A percentile compares a stretch with the other conserved stretches of the same genome.
Evolutionary conservation across 2,797 vertebrate species (phyloP).

Genomic region (Adelosebastes latens): DNA sequence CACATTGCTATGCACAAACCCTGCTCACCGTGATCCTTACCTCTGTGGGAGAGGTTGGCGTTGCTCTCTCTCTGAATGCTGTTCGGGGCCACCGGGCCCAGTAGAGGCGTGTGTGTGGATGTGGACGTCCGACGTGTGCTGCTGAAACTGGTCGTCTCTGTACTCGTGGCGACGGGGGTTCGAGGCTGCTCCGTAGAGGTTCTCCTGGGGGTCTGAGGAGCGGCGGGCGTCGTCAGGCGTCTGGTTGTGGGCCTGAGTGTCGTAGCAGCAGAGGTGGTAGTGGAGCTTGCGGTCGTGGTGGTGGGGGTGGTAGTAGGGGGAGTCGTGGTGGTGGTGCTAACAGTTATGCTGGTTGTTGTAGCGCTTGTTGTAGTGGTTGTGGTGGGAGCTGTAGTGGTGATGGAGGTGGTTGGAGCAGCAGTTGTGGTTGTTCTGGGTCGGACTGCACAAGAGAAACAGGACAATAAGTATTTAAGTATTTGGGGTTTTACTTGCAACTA

Average conservation of each 20-base stretch:
- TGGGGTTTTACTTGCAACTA: background rate
- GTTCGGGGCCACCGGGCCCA: slow-evolving; percentile 67
- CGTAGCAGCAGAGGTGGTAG: slow-evolving; percentile 27
- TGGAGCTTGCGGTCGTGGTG: slow-evolving; percentile 35
- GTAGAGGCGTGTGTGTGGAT: slow-evolving; percentile 59
- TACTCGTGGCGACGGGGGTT: slow-evolving; percentile 44
- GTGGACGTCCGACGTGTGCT: slow-evolving; percentile 67
- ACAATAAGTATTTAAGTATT: background rate
- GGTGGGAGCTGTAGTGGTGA: slow-evolving; percentile 13
- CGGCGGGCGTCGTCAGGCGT: slow-evolving; percentile 13
- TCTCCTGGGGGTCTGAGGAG: slow-evolving; percentile 66
- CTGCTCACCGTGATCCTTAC: slow-evolving; percentile 78
- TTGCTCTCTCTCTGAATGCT: slow-evolving; percentile 86
- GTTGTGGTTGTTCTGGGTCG: slow-evolving; percentile 76
- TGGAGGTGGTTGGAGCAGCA: slow-evolving; percentile 35
- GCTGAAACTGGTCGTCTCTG: slow-evolving; percentile 43
- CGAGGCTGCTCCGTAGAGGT: slow-evolving; percentile 51
- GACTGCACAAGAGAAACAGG: slow-evolving; percentile 51
- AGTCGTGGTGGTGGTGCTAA: slow-evolving; percentile 14
- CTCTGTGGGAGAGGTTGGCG: slow-evolving; percentile 92
- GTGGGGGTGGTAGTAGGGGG: slow-evolving; percentile 13
- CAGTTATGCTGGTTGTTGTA: slow-evolving; percentile 7
- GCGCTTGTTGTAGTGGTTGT: slow-evolving; percentile 36
- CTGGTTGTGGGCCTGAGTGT: slow-evolving; percentile 49
- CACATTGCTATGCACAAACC: background rate